A percentile compares a stretch with the other conserved stretches of the same genome.
phyloP scores from a whole-genome alignment of 2,113 vertebrate genomes.

The Panurus biarmicus region DNA sequence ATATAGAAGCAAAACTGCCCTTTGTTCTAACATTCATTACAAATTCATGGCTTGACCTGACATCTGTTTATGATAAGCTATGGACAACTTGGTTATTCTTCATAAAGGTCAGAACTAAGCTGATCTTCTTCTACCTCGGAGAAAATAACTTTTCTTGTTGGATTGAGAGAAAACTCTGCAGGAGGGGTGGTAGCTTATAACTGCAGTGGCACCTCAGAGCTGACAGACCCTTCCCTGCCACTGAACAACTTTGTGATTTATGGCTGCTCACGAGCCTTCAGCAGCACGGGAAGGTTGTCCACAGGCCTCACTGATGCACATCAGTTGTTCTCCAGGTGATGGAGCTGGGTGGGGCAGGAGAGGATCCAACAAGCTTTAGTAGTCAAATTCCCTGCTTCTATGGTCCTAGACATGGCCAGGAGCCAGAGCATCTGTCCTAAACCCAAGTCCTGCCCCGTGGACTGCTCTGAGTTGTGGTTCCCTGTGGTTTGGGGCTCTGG shows the following conservation, averaged over 20 bases:
- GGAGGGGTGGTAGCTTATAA: neutral
- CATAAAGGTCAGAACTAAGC: neutral
- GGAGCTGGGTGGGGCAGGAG: neutral
- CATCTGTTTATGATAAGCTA: conserved; percentile 41
- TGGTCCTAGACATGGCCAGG: neutral
- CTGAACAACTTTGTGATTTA: neutral
- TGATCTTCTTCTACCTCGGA: conserved; percentile 6
- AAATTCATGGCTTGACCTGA: neutral
- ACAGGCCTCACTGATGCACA: neutral
- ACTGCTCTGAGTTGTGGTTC: neutral
- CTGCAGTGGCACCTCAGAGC: neutral
- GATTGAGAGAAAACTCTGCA: neutral
- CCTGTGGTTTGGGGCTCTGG: neutral
- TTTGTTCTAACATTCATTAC: conserved; percentile 45
- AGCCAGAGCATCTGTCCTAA: neutral
- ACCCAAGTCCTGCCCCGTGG: neutral
- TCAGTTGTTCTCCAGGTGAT: neutral
- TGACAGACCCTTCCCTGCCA: neutral
- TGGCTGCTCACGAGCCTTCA: neutral
- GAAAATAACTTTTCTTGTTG: neutral
- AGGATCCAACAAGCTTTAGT: neutral
- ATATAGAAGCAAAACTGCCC: conserved; percentile 20
- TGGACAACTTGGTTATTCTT: conserved; percentile 49
- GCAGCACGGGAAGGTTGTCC: neutral
- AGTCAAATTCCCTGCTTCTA: neutral